Percentiles rank a stretch among this genome's conserved stretches.
These are phyloP conservation scores for Camarhynchus parvulus DNA, from an alignment of 2,113 vertebrate genomes.

Conservation along the genomic window DNA sequence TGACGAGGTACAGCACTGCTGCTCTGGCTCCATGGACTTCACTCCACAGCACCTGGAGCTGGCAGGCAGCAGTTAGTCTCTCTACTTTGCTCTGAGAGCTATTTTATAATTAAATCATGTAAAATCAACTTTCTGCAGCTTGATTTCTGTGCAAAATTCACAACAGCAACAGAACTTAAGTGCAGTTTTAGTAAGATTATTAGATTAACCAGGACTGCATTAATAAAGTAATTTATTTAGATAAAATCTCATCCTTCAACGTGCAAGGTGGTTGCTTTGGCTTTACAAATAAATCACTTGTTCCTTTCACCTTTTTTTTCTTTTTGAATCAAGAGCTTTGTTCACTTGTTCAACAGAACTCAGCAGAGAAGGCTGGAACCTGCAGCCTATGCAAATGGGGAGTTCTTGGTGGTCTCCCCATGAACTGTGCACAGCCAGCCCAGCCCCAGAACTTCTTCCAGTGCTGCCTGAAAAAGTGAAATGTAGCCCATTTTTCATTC, in stretches of 20 bases:
- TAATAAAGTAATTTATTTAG: neutral
- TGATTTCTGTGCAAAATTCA: neutral
- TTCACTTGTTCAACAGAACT: neutral
- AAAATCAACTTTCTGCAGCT: neutral
- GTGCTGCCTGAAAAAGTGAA: neutral
- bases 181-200: neutral
- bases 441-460: neutral
- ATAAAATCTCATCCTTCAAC: neutral
- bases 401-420: neutral
- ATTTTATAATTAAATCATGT: neutral
- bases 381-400: neutral
- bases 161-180: neutral
- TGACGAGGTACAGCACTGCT: neutral
- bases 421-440: neutral
- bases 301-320: neutral
- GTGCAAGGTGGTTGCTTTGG: neutral
- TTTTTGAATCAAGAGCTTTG: neutral
- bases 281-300: neutral
- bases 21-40: neutral
- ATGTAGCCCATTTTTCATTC: neutral
- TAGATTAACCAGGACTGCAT: neutral
- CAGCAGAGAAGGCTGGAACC: neutral
- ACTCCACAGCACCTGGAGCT: neutral
- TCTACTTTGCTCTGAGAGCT: neutral
- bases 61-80: neutral